Percentiles rank a stretch among this genome's conserved stretches.
phyloP scores from a whole-genome alignment of 2,888 invertebrate genomes.

The Cataglyphis cursor region DNA sequence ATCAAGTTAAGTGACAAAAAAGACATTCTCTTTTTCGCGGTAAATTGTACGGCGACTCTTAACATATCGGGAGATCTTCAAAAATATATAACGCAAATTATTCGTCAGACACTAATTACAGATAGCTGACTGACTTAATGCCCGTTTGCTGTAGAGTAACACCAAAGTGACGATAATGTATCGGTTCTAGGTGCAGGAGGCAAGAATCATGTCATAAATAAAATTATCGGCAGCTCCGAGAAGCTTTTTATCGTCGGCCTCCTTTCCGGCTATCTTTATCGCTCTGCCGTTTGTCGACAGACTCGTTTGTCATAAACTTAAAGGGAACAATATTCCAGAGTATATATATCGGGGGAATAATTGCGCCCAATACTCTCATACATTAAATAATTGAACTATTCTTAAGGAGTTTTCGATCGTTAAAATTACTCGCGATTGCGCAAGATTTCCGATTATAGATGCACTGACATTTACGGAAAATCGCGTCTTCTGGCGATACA shows the following conservation, averaged over 20 bases:
- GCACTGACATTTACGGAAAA: not conserved
- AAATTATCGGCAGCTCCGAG: not conserved
- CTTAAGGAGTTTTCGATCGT: not conserved
- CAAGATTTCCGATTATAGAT: not conserved
- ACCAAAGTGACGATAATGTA: not conserved
- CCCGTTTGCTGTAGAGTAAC: not conserved
- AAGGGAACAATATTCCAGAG: not conserved
- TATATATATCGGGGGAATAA: not conserved
- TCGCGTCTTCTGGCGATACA: not conserved
- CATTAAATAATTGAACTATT: not conserved
- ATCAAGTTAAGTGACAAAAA: no score
- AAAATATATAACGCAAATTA: not conserved
- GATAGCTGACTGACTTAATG: constrained; percentile 9
- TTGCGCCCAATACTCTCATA: not conserved
- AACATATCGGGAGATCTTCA: constrained; percentile 2
- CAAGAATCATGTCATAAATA: not conserved
- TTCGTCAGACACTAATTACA: constrained; percentile 15
- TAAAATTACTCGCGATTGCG: not conserved
- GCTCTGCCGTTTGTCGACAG: not conserved
- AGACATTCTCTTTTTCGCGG: not conserved
- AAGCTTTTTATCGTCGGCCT: not conserved
- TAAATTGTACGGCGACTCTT: not conserved
- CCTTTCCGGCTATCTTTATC: constrained; percentile 2
- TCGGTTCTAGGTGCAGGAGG: not conserved
- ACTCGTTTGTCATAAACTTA: not conserved